Evolutionary conservation across 1,140 invertebrate genomes (phyloP).

Genomic region (Rhysida immarginata): DNA sequence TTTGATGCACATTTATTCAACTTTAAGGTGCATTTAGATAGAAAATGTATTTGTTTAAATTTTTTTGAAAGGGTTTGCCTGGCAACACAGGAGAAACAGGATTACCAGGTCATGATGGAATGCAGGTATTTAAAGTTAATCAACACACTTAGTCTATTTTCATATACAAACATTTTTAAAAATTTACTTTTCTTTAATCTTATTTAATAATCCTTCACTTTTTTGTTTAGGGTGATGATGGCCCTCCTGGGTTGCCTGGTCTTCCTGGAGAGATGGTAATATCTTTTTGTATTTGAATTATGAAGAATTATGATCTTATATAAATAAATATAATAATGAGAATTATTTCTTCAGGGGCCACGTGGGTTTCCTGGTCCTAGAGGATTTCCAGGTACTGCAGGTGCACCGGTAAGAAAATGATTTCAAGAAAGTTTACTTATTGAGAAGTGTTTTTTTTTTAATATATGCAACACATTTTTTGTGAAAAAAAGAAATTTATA

Average conservation of each 20-base stretch:
- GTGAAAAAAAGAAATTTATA: too few species aligned
- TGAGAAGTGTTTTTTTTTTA: too few species aligned
- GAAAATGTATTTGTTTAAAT: too few species aligned
- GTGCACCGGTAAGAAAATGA: slow-evolving; percentile 40
- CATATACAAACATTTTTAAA: too few species aligned
- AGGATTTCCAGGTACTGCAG: slow-evolving; percentile 58
- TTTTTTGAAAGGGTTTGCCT: slow-evolving; percentile 40
- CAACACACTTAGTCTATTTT: not conserved
- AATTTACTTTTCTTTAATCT: too few species aligned
- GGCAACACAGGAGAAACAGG: slow-evolving; percentile 49
- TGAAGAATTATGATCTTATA: too few species aligned
- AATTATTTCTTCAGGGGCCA: slow-evolving; percentile 43
- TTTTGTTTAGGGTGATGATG: slow-evolving; percentile 45
- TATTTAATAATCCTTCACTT: slow-evolving; percentile 5
- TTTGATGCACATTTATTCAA: too few species aligned
- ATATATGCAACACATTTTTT: too few species aligned
- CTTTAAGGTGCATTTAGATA: too few species aligned
- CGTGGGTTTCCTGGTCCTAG: slow-evolving; percentile 60
- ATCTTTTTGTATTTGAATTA: not conserved
- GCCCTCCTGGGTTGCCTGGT: slow-evolving; percentile 52
- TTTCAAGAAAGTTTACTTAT: too few species aligned
- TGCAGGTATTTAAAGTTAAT: slow-evolving; percentile 29
- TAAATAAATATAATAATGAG: too few species aligned
- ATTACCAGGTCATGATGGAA: slow-evolving; percentile 51
- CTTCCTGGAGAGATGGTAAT: slow-evolving; percentile 59